Conservation (phyloP, 2,113 vertebrate species). For the Empidonax alnorum region DNA sequence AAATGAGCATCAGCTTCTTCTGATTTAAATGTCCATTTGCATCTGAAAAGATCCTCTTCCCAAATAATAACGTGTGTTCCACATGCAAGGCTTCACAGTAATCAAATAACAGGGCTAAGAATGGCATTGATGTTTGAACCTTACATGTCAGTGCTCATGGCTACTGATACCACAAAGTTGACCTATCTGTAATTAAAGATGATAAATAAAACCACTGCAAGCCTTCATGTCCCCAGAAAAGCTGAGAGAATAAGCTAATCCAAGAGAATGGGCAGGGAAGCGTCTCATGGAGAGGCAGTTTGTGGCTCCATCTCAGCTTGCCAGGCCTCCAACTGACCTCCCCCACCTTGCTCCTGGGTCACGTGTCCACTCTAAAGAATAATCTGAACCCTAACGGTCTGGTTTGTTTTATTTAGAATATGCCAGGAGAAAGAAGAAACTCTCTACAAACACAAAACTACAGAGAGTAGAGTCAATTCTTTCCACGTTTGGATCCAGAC, state of each 20-base stretch:
- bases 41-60: not conserved
- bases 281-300: not conserved
- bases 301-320: not conserved
- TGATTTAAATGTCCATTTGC: slow-evolving; percentile 1
- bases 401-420: slow-evolving; percentile 4
- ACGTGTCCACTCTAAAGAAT: not conserved
- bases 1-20: not conserved
- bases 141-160: not conserved
- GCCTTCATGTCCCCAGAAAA: not conserved
- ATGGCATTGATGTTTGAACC: not conserved
- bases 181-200: not conserved
- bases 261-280: not conserved
- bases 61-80: not conserved
- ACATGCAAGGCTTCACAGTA: not conserved
- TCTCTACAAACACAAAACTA: not conserved
- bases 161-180: not conserved
- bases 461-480: not conserved
- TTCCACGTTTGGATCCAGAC: not conserved
- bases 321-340: not conserved
- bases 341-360: not conserved
- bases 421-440: not conserved
- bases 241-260: not conserved
- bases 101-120: not conserved
- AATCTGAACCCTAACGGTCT: not conserved
- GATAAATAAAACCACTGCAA: not conserved